These are phyloP conservation scores for Scomber japonicus DNA, from an alignment of 2,113 vertebrate species.

Conservation along the genomic window DNA sequence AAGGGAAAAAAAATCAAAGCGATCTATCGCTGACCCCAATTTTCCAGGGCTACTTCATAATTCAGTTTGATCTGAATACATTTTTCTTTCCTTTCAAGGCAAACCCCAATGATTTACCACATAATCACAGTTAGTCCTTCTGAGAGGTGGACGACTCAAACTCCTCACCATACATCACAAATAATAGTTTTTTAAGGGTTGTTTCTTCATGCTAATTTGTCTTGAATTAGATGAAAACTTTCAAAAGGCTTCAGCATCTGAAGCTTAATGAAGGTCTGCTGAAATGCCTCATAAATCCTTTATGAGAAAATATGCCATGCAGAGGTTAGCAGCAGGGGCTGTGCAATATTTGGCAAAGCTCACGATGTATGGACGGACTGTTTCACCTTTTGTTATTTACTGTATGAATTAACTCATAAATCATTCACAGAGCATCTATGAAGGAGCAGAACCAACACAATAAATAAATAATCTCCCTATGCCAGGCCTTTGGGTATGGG, in stretches of 20 bases:
- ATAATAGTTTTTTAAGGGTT: not conserved
- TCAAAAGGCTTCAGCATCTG: conserved; percentile 18
- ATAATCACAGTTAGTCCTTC: conserved; percentile 60
- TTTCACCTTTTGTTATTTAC: conserved; percentile 71
- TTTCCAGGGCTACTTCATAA: conserved; percentile 75
- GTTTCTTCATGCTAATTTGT: conserved; percentile 41
- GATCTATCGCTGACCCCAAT: conserved; percentile 69
- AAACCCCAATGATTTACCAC: conserved; percentile 52
- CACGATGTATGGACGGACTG: conserved; percentile 19
- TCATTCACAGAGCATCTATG: conserved; percentile 68
- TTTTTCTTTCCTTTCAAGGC: conserved; percentile 46
- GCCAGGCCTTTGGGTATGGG: conserved; percentile 34
- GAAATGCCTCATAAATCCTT: conserved; percentile 57
- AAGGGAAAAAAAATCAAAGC: conserved; percentile 61
- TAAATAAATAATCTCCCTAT: conserved; percentile 65
- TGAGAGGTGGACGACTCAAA: conserved; percentile 59
- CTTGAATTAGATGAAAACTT: conserved; percentile 29
- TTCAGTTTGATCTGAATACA: conserved; percentile 78
- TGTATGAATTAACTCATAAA: conserved; percentile 75
- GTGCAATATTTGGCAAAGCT: conserved; percentile 54
- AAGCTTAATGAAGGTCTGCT: conserved; percentile 28
- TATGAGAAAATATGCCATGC: conserved; percentile 45
- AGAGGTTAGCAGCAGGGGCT: conserved; percentile 39
- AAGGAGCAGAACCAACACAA: conserved; percentile 48
- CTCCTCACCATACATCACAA: conserved; percentile 24